A percentile compares a stretch with the other conserved stretches of the same genome.
Conservation (phyloP, 2,797 vertebrate genomes). For the Semotilus atromaculatus region DNA sequence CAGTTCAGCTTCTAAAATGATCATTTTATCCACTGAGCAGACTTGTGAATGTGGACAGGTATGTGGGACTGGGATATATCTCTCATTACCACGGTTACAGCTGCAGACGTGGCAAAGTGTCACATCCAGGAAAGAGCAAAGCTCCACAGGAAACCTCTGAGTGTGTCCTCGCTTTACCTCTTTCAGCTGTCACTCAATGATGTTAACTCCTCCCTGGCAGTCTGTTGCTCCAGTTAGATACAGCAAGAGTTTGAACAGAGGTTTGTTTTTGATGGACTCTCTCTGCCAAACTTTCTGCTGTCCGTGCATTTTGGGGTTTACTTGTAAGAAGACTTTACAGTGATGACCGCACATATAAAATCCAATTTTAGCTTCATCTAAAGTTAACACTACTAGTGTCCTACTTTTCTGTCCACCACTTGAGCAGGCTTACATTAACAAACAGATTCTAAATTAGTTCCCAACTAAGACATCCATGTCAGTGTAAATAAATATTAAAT, state of each 20-base stretch:
- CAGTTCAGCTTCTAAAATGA: background rate
- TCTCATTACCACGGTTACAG: slow-evolving; percentile 45
- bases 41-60: slow-evolving; percentile 27
- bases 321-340: slow-evolving; percentile 1
- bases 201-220: slow-evolving; percentile 32
- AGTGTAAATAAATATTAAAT: background rate
- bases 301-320: background rate
- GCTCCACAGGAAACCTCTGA: slow-evolving; percentile 53
- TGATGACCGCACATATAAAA: background rate
- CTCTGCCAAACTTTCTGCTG: slow-evolving; percentile 12
- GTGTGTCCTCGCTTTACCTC: slow-evolving; percentile 60
- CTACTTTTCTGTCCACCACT: background rate
- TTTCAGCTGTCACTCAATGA: slow-evolving; percentile 31
- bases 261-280: slow-evolving; percentile 29
- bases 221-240: slow-evolving; percentile 26
- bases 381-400: background rate
- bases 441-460: background rate
- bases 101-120: slow-evolving; percentile 61
- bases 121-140: slow-evolving; percentile 53
- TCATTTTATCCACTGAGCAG: background rate
- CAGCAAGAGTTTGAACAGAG: slow-evolving; percentile 24
- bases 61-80: slow-evolving; percentile 50
- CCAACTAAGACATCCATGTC: background rate
- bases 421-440: background rate
- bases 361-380: background rate